Conservation (phyloP, 2,888 invertebrate species). For the Eupithecia tripunctaria region DNA sequence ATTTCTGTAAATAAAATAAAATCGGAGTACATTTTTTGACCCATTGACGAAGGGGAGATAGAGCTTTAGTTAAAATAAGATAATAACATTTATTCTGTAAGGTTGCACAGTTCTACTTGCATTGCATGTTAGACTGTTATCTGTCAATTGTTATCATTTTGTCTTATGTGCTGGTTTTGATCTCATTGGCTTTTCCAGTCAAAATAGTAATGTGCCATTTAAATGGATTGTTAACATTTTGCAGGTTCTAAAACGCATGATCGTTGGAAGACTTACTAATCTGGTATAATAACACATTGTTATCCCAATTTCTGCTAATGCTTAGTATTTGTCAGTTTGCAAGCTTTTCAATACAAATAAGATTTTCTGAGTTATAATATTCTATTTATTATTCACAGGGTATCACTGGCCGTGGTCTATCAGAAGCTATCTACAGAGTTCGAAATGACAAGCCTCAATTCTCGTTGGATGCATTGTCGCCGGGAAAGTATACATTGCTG, state of each 20-base stretch:
- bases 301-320: background rate
- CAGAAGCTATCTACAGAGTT: slow-evolving; percentile 86
- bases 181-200: background rate
- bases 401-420: slow-evolving; percentile 77
- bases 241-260: slow-evolving; percentile 12
- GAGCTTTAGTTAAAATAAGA: no score
- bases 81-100: no score
- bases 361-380: background rate
- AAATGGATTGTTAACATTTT: background rate
- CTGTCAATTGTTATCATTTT: no score
- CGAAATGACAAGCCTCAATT: slow-evolving; percentile 88
- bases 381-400: slow-evolving; percentile 58
- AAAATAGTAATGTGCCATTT: background rate
- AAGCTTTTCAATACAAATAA: background rate
- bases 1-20: no score
- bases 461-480: slow-evolving; percentile 88
- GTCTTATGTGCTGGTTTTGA: background rate
- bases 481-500: slow-evolving; percentile 91
- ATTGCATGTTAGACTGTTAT: background rate
- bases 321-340: slow-evolving; percentile 3
- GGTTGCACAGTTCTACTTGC: background rate
- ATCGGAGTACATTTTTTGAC: no score
- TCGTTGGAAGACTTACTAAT: background rate
- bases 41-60: no score
- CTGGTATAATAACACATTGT: background rate